Percentiles rank a stretch among this genome's conserved stretches.
Conservation (phyloP, 1,140 invertebrate species). For the Papilio dardanus region DNA sequence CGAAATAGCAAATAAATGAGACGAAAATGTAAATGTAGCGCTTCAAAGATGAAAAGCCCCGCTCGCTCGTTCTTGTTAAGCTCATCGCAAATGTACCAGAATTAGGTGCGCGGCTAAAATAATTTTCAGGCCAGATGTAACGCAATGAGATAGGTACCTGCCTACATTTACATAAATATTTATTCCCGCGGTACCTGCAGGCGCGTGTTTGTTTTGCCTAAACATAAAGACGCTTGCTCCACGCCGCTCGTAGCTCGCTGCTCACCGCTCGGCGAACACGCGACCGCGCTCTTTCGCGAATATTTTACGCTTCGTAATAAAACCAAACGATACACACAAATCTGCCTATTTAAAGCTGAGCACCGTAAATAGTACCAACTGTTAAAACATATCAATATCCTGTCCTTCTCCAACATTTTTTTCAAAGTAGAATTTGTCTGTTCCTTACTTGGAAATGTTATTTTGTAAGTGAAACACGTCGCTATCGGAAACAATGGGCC, state of each 20-base stretch:
- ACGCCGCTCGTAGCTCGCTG: neutral
- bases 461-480: conserved; percentile 51
- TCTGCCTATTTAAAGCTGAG: conserved; percentile 12
- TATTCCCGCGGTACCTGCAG: conserved; percentile 28
- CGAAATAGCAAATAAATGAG: conserved; percentile 82
- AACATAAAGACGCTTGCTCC: conserved; percentile 34
- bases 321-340: conserved; percentile 19
- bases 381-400: conserved; percentile 11
- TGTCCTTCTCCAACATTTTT: neutral
- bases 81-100: conserved; percentile 80
- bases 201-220: conserved; percentile 34
- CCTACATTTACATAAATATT: conserved; percentile 38
- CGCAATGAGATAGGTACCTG: conserved; percentile 43
- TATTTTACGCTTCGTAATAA: conserved; percentile 27
- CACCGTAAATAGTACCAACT: neutral
- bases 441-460: conserved; percentile 45
- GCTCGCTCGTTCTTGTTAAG: conserved; percentile 77
- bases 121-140: conserved; percentile 77
- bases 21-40: conserved; percentile 82
- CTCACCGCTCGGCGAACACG: conserved; percentile 22
- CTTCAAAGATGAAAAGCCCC: conserved; percentile 81
- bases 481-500: conserved; percentile 48
- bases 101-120: conserved; percentile 77
- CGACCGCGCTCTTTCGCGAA: conserved; percentile 28
- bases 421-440: conserved; percentile 37